These are phyloP conservation scores for Luehdorfia chinensis DNA, from an alignment of 1,140 invertebrate species.

Conservation along the genomic window DNA sequence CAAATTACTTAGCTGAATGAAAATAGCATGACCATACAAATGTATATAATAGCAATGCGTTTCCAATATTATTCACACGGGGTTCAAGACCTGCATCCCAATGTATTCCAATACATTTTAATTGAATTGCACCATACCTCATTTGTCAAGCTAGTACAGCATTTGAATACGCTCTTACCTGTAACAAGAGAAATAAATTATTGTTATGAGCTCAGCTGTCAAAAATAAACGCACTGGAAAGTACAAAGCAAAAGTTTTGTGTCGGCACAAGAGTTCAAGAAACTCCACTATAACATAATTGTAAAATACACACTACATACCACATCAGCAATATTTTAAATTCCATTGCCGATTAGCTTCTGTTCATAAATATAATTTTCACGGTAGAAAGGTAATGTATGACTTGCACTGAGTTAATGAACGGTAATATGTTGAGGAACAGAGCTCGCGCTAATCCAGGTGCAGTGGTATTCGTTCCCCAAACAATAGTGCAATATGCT, in stretches of 20 bases:
- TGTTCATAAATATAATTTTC: conserved; percentile 37
- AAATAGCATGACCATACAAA: too few species aligned
- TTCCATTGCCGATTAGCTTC: conserved; percentile 38
- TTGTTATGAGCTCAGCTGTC: conserved; percentile 32
- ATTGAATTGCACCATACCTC: conserved; percentile 15
- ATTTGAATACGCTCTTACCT: conserved; percentile 37
- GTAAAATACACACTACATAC: conserved; percentile 32
- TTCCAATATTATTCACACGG: too few species aligned
- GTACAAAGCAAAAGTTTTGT: conserved; percentile 23
- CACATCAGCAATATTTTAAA: conserved; percentile 28
- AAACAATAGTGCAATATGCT: conserved; percentile 47
- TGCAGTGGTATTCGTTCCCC: conserved; percentile 45
- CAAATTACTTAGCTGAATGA: too few species aligned
- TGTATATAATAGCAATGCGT: too few species aligned
- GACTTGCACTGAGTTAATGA: conserved; percentile 20
- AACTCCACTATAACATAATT: conserved; percentile 32
- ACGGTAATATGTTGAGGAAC: conserved; percentile 24
- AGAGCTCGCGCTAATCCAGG: conserved; percentile 33
- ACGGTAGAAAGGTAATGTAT: conserved; percentile 38
- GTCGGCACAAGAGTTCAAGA: conserved; percentile 43
- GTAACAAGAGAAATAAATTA: conserved; percentile 46
- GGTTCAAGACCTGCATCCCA: background rate
- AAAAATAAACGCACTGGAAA: conserved; percentile 22
- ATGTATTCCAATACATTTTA: conserved; percentile 2
- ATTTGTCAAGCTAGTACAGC: conserved; percentile 16